Evolutionary conservation across 2,888 invertebrate species (phyloP).

Genomic region (Spisula solida): DNA sequence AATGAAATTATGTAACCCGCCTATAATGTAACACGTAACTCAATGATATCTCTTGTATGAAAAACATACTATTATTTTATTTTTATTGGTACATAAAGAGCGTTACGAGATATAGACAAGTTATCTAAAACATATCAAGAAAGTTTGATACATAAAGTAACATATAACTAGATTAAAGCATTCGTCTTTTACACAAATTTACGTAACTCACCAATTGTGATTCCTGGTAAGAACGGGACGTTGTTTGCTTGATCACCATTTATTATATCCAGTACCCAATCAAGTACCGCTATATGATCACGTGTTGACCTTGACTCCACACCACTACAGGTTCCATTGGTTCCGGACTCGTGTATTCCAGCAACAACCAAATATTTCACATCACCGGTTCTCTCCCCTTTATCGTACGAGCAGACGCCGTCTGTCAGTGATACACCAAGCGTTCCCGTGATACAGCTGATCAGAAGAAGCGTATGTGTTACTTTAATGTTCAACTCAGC

Average conservation of each 20-base stretch:
- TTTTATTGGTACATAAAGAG: too few species aligned
- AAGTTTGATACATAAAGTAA: too few species aligned
- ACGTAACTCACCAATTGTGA: constrained; percentile 56
- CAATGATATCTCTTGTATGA: too few species aligned
- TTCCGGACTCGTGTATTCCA: constrained; percentile 53
- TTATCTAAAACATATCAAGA: too few species aligned
- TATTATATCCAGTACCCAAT: constrained; percentile 54
- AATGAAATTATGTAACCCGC: too few species aligned
- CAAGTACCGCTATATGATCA: constrained; percentile 51
- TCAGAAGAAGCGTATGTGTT: background rate
- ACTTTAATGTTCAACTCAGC: background rate
- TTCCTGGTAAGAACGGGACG: constrained; percentile 42
- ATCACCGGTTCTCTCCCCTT: constrained; percentile 51
- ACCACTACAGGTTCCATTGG: constrained; percentile 52
- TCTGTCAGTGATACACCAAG: constrained; percentile 28
- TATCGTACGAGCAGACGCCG: constrained; percentile 56
- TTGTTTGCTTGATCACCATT: constrained; percentile 40
- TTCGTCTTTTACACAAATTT: too few species aligned
- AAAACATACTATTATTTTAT: too few species aligned
- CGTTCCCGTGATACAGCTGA: background rate
- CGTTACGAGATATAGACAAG: too few species aligned
- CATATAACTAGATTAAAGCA: too few species aligned
- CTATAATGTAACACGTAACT: too few species aligned
- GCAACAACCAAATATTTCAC: constrained; percentile 58
- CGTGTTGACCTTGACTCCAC: constrained; percentile 41